Evolutionary conservation across 2,113 vertebrate genomes (phyloP), one percentile per base, ranked within the genome.

Genomic region (Sebastes fasciatus): DNA sequence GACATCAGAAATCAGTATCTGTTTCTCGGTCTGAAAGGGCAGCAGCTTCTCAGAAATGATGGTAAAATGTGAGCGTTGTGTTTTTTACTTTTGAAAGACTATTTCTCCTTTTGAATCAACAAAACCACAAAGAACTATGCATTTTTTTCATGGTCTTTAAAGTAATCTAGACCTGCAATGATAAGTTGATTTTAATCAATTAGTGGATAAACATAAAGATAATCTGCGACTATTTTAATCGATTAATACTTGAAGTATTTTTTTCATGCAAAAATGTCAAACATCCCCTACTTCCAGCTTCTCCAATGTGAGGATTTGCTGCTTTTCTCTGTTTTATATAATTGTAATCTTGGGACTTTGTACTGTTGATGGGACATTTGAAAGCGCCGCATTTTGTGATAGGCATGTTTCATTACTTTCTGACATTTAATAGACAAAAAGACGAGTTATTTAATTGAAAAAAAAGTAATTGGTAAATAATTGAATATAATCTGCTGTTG

Each of bases 21-120:
- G 19, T 65, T 65, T 87, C 16, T 51, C 1, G 17, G 1, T 19
- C 17, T 57, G 26, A 62, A 63, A 54, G 16, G 11, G 34, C 60
- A 63, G 14, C 4, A 21, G 10, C 5, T 55, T 66, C 65, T 86
- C 40, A 26, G 54, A 74, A 77, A 54, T 42, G 10, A 76, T 12
- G 3, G 12, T 40, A 12, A 71, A 69, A 57, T 21, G 21, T 57
- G 23, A n/a, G n/a, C 16, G 13, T 48, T 60, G 16, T 11, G 23
- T 52, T 51, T 42, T 48, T 48, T 5, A 8, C 42, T 26, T 21
- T 40, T n/a, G 10, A 34, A 26, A 58, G 6, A 19, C 6, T 2
- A 54, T 7, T 11, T 69, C 5, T 49, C 12, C 3, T 16, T 45
- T n/a, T 48, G 9, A 70, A n/a, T 86, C 19, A 58, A 48, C 2